A percentile compares a stretch with the other conserved stretches of the same genome.
phyloP scores from a whole-genome alignment of 2,888 invertebrate genomes.

The Melangyna quadrimaculata region DNA sequence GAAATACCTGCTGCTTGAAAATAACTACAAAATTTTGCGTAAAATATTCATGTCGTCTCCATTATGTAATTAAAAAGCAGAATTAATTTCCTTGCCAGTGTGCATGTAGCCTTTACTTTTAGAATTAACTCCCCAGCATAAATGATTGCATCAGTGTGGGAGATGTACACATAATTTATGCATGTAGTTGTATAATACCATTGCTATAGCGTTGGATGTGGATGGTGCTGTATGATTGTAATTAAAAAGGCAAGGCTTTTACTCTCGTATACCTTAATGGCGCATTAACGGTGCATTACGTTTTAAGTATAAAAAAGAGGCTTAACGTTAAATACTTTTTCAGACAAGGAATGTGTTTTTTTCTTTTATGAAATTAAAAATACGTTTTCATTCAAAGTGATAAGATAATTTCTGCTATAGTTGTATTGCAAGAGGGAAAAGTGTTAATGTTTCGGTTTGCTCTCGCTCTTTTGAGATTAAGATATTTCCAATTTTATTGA shows the following conservation, averaged over 20 bases:
- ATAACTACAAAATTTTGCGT: constrained; percentile 35
- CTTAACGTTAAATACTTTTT: constrained; percentile 34
- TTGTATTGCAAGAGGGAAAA: background rate
- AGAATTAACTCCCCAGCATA: constrained; percentile 12
- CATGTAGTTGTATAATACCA: background rate
- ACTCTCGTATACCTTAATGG: constrained; percentile 47
- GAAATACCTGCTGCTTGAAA: constrained; percentile 17
- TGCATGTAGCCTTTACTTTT: constrained; percentile 30
- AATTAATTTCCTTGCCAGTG: constrained; percentile 47
- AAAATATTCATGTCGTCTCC: constrained; percentile 41
- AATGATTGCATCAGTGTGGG: constrained; percentile 26
- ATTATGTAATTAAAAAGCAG: constrained; percentile 56
- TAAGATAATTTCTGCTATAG: constrained; percentile 6
- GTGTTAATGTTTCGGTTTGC: background rate
- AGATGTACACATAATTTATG: background rate
- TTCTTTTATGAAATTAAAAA: constrained; percentile 33
- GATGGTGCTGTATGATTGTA: constrained; percentile 5
- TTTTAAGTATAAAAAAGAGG: background rate
- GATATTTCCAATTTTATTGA: background rate
- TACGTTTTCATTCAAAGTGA: constrained; percentile 22
- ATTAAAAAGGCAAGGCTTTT: constrained; percentile 37
- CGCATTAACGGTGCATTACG: constrained; percentile 60
- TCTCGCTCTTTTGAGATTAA: background rate
- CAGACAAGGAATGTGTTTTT: constrained; percentile 2
- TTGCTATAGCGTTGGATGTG: constrained; percentile 5